phyloP scores from a whole-genome alignment of 2,113 vertebrate species.

The Limnothrissa miodon region DNA sequence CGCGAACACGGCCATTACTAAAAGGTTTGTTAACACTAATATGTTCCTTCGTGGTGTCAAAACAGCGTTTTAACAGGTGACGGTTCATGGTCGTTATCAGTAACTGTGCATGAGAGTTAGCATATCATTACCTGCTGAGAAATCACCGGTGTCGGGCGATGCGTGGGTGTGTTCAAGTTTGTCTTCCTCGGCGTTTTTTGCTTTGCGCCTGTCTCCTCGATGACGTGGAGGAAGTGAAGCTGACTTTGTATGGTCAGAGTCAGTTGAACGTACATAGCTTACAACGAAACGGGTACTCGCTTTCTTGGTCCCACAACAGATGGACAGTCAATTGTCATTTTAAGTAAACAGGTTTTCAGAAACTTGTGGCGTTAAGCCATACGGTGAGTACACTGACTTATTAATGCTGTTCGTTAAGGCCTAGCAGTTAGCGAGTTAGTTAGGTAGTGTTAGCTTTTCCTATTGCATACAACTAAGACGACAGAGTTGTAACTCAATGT shows the following conservation, averaged over 20 bases:
- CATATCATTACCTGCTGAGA: background rate
- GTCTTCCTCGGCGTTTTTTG: background rate
- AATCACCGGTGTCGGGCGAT: background rate
- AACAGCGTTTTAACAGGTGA: background rate
- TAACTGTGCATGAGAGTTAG: background rate
- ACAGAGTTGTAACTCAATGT: background rate
- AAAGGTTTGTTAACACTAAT: background rate
- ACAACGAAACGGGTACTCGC: background rate
- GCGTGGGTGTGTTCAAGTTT: background rate
- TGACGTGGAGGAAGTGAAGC: conserved; percentile 41
- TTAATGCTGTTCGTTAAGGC: background rate
- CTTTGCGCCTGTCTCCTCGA: conserved; percentile 20
- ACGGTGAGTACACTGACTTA: conserved; percentile 1
- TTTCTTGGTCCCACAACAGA: background rate
- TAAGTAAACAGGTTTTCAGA: background rate
- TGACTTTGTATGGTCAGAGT: conserved; percentile 2
- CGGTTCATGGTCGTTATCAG: background rate
- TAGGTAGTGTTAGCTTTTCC: background rate
- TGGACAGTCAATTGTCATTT: background rate
- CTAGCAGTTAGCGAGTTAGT: no score
- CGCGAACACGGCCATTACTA: background rate
- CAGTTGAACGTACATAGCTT: background rate
- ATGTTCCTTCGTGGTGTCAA: background rate
- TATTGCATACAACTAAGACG: background rate
- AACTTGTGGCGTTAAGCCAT: background rate